Base-by-base conservation (phyloP, 2,888 invertebrate species). In the Cephus pygmeus region DNA sequence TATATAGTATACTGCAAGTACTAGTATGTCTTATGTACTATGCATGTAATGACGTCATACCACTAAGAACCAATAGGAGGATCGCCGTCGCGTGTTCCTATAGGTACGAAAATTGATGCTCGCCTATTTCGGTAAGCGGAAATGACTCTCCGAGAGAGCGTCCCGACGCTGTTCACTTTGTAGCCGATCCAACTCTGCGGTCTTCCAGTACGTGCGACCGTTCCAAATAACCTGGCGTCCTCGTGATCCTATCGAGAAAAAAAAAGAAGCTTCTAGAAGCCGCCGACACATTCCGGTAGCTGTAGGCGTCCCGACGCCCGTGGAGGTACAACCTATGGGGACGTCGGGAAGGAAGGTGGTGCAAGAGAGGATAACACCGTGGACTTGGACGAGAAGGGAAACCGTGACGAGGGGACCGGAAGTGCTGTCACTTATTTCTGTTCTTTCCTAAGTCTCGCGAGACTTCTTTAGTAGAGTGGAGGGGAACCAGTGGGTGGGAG, bases 371-470 rank as follows among this genome's bases (percentile, higher is more conserved):
- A 30, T 34, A 15, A 40, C 68, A 23, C 12, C 36, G 36, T 15
- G 36, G 1, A 40, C 15, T 4, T 40, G 74, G 76, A 73, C 69
- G 30, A 69, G 80, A 74, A 79, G 79, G 75, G 77, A 79, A 79
- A 79, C 75, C 34, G n/a, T 23, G 74, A 73, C n/a, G 34, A 34
- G 34, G 81, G 80, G 80, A 40, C 85, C 84, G 85, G 85, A 85
- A 85, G 78, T 79, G 68, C 69, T 33, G 69, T 69, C 40, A 81
- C 82, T 84, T 85, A 85, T 85, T 85, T 85, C 82, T 85, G 84
- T 83, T 81, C 82, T 78, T 82, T 83, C 77, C 76, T 81, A 84
- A 84, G 77, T 69, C 77, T 77, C 69, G 56, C 77, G 77, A 69
- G 77, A 68, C 77, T 15, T 40, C 36, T 40, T 15, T 4, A 15